These are phyloP conservation scores for Crocidura indochinensis DNA, from an alignment of 2,797 vertebrate genomes.

Conservation along the genomic window DNA sequence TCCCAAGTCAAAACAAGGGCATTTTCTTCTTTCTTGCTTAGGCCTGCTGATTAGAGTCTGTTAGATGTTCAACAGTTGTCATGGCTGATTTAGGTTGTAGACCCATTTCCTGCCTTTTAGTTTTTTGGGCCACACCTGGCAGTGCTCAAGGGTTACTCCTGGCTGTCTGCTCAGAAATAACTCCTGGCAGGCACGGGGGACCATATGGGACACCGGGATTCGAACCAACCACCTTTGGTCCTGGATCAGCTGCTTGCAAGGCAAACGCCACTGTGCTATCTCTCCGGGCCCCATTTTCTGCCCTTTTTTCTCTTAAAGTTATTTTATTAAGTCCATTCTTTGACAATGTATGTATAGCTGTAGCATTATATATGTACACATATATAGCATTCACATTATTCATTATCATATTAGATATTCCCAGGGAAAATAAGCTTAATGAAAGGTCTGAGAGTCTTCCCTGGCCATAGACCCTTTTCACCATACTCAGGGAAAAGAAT, in stretches of 20 bases:
- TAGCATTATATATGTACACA: not conserved
- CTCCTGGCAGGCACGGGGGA: too few species aligned
- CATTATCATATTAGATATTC: not conserved
- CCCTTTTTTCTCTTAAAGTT: constrained; percentile 14
- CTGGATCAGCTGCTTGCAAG: too few species aligned
- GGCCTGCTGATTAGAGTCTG: not conserved
- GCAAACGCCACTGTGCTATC: too few species aligned
- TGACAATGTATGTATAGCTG: not conserved
- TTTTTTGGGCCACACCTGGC: too few species aligned
- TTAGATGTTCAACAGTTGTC: not conserved
- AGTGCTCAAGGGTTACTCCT: too few species aligned
- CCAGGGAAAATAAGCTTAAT: not conserved
- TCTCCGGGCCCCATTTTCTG: too few species aligned
- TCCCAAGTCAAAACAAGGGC: not conserved
- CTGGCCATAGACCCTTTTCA: not conserved
- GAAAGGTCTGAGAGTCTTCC: constrained; percentile 3
- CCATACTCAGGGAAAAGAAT: not conserved
- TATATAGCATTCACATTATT: not conserved
- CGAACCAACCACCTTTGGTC: too few species aligned
- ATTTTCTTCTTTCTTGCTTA: not conserved
- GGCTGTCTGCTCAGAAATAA: too few species aligned
- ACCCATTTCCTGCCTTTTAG: not conserved
- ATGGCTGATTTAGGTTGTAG: not conserved
- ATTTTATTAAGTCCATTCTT: constrained; percentile 8
- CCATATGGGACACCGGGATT: too few species aligned